Base-by-base conservation (phyloP, 2,113 vertebrate genomes). In the Lepus europaeus region DNA sequence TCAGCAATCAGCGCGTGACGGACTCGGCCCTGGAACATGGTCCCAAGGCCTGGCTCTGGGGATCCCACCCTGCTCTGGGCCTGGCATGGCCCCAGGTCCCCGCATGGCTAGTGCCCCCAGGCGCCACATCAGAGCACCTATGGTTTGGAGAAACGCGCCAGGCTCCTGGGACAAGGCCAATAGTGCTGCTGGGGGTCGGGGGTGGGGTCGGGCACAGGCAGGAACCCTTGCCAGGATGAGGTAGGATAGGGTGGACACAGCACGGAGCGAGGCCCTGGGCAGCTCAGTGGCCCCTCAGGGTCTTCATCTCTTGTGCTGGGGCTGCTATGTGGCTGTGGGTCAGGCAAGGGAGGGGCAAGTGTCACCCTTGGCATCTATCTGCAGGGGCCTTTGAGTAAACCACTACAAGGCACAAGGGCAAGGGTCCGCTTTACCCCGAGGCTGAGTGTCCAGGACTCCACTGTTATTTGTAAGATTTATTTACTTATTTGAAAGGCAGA, bases 161-260 rank as follows among this genome's bases (percentile, higher is more conserved):
- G 45, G 45, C 45, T 45, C 45, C 45, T 6, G 45, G 45, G 45
- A 45, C 45, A 45, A 45, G 45, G 45, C 45, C 20, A 9, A 73
- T 29, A 63, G 61, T 23, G 36, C 19, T 2, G 0, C 2, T n/a
- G 56, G 61, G 5, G 27, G 25, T 11, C 0, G 6, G 61, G 5
- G 22, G 29, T 10, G 17, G 17, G 11, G 66, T 0, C 4, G 73
- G 51, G 6, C 6, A 3, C 6, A 0, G 23, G 39, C 25, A 1
- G 39, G 45, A 56, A n/a, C 22, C 76, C 49, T 33, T 6, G 1
- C n/a, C 2, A 31, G 73, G 45, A n/a, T 4, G 10, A 53, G 29
- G 17, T 22, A 29, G 49, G 29, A 4, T 29, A 10, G 17, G 51
- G 76, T 56, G 19, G 77, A 49, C 27, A 9, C 27, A 23, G 51